Evolutionary conservation across 2,113 vertebrate genomes (phyloP), one percentile per base, ranked within the genome.

Genomic region (Morphnarchus princeps): DNA sequence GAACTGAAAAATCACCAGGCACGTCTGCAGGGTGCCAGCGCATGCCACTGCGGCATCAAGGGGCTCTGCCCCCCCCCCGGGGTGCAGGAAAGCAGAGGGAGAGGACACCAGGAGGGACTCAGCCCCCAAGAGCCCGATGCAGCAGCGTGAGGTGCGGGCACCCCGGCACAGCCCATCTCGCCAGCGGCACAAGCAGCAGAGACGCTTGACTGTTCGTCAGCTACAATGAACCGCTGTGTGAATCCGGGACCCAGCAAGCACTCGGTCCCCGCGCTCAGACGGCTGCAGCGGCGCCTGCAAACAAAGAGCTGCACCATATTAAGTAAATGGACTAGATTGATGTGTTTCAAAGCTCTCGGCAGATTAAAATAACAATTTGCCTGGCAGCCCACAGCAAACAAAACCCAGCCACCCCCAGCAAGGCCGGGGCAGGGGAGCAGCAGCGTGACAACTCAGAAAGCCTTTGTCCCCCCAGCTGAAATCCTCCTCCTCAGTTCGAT

Each of bases 221-320:
- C 63, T 26, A 26, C 67, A 49, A 55, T 3, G 49, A 82, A 17
- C 58, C 5, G 19, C 73, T 3, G 26, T 4, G 79, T 10, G 50
- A 70, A 81, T 17, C 61, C 24, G 7, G 84, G 82, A 55, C 61
- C 47, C 13, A 5, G 43, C 19, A 14, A 71, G 77, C 43, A 25
- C 70, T 40, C 40, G 17, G 73, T n/a, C 49, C 58, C 57, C 1
- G 3, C 54, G 32, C 90, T 47, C 71, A 29, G 62, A 29, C 29
- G 55, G 89, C 94, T 85, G 82, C 7, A 2, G 42, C 38, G 7
- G 89, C 40, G 58, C 82, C 83, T 28, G 42, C 40, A 7, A 85
- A 97, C 92, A 95, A 96, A 97, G 95, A 85, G 61, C 91, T 58
- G 87, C 89, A 42, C 73, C 76, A 36, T 12, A 32, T 62, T 63